Percentiles rank a stretch among this genome's conserved stretches.
Conservation (phyloP, 64 coral and sea anemone species). For the Trachythela sp. region DNA sequence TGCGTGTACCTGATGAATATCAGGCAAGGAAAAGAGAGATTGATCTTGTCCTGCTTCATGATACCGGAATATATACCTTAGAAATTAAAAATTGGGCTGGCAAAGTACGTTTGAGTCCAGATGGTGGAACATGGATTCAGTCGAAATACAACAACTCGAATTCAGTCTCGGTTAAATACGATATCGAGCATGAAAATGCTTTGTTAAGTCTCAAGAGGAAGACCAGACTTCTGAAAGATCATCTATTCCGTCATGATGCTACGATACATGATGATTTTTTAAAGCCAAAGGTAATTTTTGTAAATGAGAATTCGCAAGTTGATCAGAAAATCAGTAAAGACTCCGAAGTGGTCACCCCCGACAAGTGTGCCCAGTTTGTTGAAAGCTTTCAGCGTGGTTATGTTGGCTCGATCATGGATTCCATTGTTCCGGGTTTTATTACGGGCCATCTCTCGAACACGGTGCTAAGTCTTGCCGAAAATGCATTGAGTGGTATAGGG, state of each 20-base stretch:
- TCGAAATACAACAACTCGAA: neutral
- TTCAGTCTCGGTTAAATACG: neutral
- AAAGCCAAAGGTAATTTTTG: conserved; percentile 68
- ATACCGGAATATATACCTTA: neutral
- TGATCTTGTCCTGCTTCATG: neutral
- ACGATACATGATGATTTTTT: conserved; percentile 59
- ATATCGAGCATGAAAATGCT: neutral
- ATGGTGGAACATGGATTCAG: neutral
- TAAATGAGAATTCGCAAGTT: conserved; percentile 62
- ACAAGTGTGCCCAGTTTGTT: conserved; percentile 55
- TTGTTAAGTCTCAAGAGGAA: neutral
- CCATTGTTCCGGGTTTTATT: conserved; percentile 62
- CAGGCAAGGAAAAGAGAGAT: neutral
- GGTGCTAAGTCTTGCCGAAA: conserved; percentile 31
- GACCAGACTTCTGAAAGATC: conserved; percentile 56
- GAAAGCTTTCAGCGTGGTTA: conserved; percentile 78
- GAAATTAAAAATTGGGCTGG: conserved; percentile 10
- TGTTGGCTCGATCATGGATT: conserved; percentile 48
- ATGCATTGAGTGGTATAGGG: conserved; percentile 52
- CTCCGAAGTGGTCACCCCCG: conserved; percentile 45
- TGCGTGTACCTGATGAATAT: conserved; percentile 1
- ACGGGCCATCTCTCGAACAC: conserved; percentile 60
- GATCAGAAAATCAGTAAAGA: conserved; percentile 66
- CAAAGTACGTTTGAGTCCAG: neutral
- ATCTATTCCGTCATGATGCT: conserved; percentile 62